These are phyloP conservation scores for Nothobranchius kuhntae DNA, from an alignment of 2,113 vertebrate genomes.

Conservation along the genomic window DNA sequence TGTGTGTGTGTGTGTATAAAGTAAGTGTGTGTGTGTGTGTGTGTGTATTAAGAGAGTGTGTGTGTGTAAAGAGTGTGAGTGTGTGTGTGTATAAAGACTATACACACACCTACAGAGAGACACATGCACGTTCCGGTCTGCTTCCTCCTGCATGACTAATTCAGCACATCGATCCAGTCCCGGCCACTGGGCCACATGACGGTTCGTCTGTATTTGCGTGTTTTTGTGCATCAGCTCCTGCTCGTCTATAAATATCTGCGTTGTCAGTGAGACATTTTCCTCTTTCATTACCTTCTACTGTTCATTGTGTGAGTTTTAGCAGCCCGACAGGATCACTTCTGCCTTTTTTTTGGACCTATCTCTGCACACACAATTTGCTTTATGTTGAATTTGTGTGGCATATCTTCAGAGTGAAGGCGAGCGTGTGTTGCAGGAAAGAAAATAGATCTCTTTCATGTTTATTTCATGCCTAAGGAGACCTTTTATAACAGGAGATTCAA, in stretches of 20 bases:
- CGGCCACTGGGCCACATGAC: constrained; percentile 50
- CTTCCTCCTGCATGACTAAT: constrained; percentile 68
- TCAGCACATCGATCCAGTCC: constrained; percentile 57
- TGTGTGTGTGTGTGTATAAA: no score
- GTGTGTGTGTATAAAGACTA: constrained; percentile 1
- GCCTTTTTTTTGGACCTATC: constrained; percentile 7
- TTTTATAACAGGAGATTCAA: constrained; percentile 38
- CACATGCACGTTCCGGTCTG: constrained; percentile 34
- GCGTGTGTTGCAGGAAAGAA: constrained; percentile 16
- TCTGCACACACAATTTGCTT: constrained; percentile 16
- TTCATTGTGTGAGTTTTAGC: constrained; percentile 31
- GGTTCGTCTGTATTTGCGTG: constrained; percentile 22
- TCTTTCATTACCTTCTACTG: constrained; percentile 21
- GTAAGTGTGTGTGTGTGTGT: neutral
- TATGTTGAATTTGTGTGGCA: constrained; percentile 31
- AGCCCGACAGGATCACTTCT: constrained; percentile 9
- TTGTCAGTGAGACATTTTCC: constrained; percentile 18
- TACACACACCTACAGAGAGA: neutral
- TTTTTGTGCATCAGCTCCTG: neutral
- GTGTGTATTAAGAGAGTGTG: neutral
- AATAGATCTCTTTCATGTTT: constrained; percentile 49
- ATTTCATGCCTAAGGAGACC: constrained; percentile 47
- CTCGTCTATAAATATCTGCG: neutral
- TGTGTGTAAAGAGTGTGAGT: neutral
- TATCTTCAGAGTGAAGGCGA: constrained; percentile 15